phyloP scores from a whole-genome alignment of 1,140 invertebrate species.

The Prorops nasuta region DNA sequence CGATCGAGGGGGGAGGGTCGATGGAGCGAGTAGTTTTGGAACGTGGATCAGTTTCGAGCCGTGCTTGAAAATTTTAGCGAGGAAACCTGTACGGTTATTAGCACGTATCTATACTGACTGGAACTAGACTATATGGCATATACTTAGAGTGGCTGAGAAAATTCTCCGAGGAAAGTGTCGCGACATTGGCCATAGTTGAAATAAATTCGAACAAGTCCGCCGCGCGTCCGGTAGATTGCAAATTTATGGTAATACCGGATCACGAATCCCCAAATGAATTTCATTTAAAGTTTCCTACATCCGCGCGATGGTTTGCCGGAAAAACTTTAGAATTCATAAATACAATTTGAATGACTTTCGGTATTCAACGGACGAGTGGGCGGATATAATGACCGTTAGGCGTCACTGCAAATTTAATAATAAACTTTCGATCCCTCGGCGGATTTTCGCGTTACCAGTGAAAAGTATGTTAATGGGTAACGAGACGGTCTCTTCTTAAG shows the following conservation, averaged over 20 bases:
- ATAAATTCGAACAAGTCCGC: constrained; percentile 39
- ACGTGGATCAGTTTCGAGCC: neutral
- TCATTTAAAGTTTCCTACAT: constrained; percentile 45
- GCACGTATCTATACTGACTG: too few species aligned
- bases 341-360: constrained; percentile 39
- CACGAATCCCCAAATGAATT: constrained; percentile 45
- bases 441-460: constrained; percentile 2
- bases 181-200: constrained; percentile 27
- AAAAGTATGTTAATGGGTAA: constrained; percentile 10
- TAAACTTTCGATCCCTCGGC: constrained; percentile 7
- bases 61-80: neutral
- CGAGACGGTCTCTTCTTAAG: neutral
- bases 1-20: neutral
- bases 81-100: too few species aligned
- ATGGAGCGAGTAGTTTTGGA: neutral
- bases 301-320: constrained; percentile 23
- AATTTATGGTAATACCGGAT: constrained; percentile 46
- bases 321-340: constrained; percentile 42
- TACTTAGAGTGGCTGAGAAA: too few species aligned
- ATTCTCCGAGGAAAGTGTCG: constrained; percentile 12
- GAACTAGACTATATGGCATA: too few species aligned
- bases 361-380: constrained; percentile 16
- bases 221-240: constrained; percentile 35
- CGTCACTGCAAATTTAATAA: constrained; percentile 14
- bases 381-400: constrained; percentile 25